These are phyloP conservation scores for Operophtera brumata DNA, from an alignment of 2,888 invertebrate genomes.

Conservation along the genomic window DNA sequence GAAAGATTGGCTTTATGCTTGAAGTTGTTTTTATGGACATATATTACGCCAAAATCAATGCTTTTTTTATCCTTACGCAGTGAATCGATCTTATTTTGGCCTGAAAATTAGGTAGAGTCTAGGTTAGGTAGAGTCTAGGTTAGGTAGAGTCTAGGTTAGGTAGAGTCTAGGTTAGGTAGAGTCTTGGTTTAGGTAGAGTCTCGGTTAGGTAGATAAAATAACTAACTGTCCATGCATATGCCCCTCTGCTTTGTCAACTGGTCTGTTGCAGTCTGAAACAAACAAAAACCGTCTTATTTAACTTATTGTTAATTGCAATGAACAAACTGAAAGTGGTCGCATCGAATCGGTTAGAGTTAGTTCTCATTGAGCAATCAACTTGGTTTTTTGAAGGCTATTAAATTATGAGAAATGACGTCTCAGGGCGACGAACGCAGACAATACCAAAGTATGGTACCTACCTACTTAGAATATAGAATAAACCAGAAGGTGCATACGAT, in stretches of 20 bases:
- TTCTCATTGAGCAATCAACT: conserved; percentile 16
- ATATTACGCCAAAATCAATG: too few relatives aligned
- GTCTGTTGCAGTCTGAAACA: conserved; percentile 52
- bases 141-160: too few relatives aligned
- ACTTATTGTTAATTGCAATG: conserved; percentile 17
- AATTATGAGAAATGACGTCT: conserved; percentile 1
- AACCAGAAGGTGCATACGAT: too few relatives aligned
- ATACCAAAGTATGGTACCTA: neutral
- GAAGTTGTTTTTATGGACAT: too few relatives aligned
- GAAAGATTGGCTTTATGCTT: too few relatives aligned
- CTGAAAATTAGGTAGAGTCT: too few relatives aligned
- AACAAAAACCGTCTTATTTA: conserved; percentile 16
- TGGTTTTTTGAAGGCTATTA: conserved; percentile 9
- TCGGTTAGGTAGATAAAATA: neutral
- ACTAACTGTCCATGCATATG: conserved; percentile 52
- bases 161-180: neutral
- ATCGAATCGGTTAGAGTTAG: conserved; percentile 25
- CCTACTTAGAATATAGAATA: too few relatives aligned
- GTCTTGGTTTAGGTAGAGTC: too few relatives aligned
- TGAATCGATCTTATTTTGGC: too few relatives aligned
- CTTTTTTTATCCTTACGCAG: too few relatives aligned
- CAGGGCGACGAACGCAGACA: neutral
- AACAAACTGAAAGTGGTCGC: conserved; percentile 18
- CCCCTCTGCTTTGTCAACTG: conserved; percentile 49
- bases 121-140: neutral